A percentile compares a stretch with the other conserved stretches of the same genome.
Conservation (phyloP, 1,140 invertebrate species). For the Centruroides vittatus region DNA sequence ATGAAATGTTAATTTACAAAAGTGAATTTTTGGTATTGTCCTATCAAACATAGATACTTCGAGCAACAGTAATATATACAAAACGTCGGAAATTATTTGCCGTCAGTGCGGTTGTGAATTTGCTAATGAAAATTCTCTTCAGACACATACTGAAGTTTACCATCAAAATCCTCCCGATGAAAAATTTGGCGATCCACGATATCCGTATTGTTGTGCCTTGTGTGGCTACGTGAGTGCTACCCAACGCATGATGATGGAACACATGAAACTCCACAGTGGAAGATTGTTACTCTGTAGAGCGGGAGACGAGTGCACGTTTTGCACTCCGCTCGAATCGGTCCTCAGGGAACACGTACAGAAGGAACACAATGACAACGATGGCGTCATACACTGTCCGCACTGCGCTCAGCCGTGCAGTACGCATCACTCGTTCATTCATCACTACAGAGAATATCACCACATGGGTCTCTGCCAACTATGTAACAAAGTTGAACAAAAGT, state of each 20-base stretch:
- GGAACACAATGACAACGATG: constrained; percentile 23
- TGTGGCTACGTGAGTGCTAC: constrained; percentile 29
- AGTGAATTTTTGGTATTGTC: too few relatives aligned
- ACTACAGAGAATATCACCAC: constrained; percentile 11
- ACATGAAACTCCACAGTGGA: constrained; percentile 33
- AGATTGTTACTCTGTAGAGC: constrained; percentile 25
- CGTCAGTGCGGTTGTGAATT: constrained; percentile 37
- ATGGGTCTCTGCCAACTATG: constrained; percentile 8
- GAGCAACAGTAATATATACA: too few relatives aligned
- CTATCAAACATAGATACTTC: too few relatives aligned
- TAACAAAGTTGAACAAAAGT: constrained; percentile 8
- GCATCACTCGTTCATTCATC: constrained; percentile 7
- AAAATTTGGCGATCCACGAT: constrained; percentile 10
- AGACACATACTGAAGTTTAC: constrained; percentile 32
- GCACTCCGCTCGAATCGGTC: constrained; percentile 24
- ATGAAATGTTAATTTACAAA: too few relatives aligned
- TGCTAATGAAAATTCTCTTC: constrained; percentile 34
- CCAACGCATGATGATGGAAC: constrained; percentile 33
- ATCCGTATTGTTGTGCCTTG: constrained; percentile 30
- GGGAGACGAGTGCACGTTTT: constrained; percentile 22
- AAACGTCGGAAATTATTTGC: constrained; percentile 30
- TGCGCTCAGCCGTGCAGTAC: constrained; percentile 21
- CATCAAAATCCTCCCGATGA: constrained; percentile 21
- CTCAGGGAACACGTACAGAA: constrained; percentile 23
- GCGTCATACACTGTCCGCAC: constrained; percentile 27